Percentiles rank a stretch among this genome's conserved stretches.
Evolutionary conservation across 2,113 vertebrate species (phyloP).

Genomic region (Sardina pilchardus): DNA sequence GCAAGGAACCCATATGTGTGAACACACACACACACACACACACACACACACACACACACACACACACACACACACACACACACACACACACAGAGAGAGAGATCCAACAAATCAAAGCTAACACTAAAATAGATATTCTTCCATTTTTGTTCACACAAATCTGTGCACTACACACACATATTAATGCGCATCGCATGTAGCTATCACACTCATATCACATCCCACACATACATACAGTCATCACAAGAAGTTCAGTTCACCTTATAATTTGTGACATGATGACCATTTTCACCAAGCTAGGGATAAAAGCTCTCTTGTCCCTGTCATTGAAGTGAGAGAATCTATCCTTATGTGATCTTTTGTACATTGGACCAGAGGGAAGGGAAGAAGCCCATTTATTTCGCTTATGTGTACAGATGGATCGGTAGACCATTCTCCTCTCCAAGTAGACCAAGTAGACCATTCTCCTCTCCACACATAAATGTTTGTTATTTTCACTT

Average conservation of each 20-base stretch:
- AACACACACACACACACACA: neutral
- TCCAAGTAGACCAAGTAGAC: too few species aligned
- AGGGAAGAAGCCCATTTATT: neutral
- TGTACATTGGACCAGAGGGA: neutral
- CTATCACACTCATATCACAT: too few species aligned
- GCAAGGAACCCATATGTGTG: neutral
- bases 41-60: slow-evolving; percentile 15
- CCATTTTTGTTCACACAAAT: neutral
- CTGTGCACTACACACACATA: neutral
- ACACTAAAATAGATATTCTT: too few species aligned
- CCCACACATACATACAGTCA: neutral
- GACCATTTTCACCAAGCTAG: neutral
- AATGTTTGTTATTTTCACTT: too few species aligned
- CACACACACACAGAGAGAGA: neutral
- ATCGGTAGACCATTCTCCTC: too few species aligned
- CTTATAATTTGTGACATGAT: slow-evolving; percentile 2
- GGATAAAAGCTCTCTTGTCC: neutral
- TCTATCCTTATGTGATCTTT: neutral
- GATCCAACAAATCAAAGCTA: neutral
- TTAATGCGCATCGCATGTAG: neutral
- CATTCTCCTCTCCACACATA: too few species aligned
- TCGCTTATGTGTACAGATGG: neutral
- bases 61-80: slow-evolving; percentile 9
- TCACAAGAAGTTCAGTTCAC: neutral
- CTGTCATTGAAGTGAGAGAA: neutral